Evolutionary conservation across 2,888 invertebrate species (phyloP), one percentile per base, ranked within the genome.

Genomic region (Cinara cedri): DNA sequence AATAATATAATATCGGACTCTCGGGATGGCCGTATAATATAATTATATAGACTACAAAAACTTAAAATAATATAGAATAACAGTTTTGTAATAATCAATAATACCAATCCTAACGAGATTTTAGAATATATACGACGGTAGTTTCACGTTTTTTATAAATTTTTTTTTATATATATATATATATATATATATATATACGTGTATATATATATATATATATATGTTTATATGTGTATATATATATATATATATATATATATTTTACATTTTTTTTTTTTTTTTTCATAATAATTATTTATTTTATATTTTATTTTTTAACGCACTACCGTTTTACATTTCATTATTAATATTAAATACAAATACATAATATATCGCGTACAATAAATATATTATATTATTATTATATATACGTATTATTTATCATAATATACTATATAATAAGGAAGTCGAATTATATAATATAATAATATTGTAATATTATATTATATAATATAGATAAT

Each of bases 51-150:
- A 76, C 76, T 76, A 76, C 76, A 49, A 57, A 76, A 76, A 66
- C 57, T 76, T 66, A 66, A 68, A 76, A 76, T 76, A 76, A 76
- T 76, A 34, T 34, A 34, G 34, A 4, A 34, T 34, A 76, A 76
- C 76, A 76, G 76, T 66, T 68, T 62, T 54, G 54, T 19, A 34
- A 71, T 71, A 46, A 65, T 26, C 9, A 72, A 60, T 72, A 72
- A 60, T 65, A 75, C 55, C 54, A 76, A 4, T 4, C 57, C 76
- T 76, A 76, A 76, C 76, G 62, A 76, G 66, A 76, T 76, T 34
- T 76, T 76, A 76, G 76, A 76, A 76, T 76, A 76, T n/a, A n/a
- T 76, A 76, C 76, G 66, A 76, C 76, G 76, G 76, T 76, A 76
- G 66, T 76, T 68, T 66, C 66, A 68, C 57, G 46, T 76, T 34